These are phyloP conservation scores for Gnathonemus longibarbis DNA, from an alignment of 2,113 vertebrate species.

Conservation along the genomic window DNA sequence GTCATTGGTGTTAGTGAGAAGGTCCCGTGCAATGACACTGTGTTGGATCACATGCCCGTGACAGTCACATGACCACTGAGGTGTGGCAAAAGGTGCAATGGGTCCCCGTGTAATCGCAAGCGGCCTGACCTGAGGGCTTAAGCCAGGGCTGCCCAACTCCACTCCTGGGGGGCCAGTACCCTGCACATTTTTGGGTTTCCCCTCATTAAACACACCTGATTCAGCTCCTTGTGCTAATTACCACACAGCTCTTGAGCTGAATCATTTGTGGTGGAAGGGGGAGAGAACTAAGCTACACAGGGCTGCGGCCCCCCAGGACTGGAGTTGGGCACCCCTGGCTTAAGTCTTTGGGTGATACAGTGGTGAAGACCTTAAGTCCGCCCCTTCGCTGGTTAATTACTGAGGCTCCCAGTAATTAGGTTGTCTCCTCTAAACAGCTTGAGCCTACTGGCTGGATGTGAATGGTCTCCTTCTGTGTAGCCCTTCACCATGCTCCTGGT, in stretches of 20 bases:
- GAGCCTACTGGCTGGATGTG: constrained; percentile 30
- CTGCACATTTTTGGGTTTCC: no score
- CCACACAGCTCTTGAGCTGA: no score
- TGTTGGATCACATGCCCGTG: neutral
- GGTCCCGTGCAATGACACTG: neutral
- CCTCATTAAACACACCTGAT: no score
- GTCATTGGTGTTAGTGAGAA: neutral
- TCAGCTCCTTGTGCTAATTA: no score
- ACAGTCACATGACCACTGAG: neutral
- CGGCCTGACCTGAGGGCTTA: constrained; percentile 14
- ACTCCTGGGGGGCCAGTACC: no score
- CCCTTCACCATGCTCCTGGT: constrained; percentile 27
- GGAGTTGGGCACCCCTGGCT: neutral
- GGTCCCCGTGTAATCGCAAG: neutral
- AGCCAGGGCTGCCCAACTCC: no score
- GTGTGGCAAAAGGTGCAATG: neutral
- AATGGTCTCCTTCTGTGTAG: constrained; percentile 37
- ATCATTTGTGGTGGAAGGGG: no score
- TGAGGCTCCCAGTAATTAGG: constrained; percentile 54
- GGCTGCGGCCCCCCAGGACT: no score
- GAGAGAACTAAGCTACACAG: no score
- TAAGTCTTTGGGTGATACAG: constrained; percentile 35
- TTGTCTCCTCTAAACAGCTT: constrained; percentile 53
- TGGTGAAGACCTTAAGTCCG: constrained; percentile 43
- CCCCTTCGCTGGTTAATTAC: constrained; percentile 55